Conservation (phyloP, 1,140 invertebrate species). For the Sipha flava region DNA sequence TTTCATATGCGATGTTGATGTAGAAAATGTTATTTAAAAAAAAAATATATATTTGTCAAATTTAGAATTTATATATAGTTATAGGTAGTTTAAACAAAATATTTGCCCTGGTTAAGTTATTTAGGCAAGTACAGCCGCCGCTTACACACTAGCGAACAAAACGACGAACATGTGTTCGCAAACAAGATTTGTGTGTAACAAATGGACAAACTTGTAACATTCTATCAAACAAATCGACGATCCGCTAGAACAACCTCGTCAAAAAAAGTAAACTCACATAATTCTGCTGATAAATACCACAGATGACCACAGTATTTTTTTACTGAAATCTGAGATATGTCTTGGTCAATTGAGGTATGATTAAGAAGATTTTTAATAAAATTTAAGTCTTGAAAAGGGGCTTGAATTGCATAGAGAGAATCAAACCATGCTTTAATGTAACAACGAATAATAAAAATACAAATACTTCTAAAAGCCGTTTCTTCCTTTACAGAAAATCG, state of each 20-base stretch:
- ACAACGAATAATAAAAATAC: conserved; percentile 33
- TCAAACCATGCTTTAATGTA: conserved; percentile 33
- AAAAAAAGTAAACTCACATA: background rate
- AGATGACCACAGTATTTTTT: conserved; percentile 33
- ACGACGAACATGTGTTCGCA: no score
- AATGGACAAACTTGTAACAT: no score
- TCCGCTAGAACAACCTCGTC: background rate
- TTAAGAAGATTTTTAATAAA: conserved; percentile 20
- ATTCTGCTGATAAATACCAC: conserved; percentile 7
- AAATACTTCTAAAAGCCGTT: conserved; percentile 18
- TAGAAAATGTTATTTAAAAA: no score
- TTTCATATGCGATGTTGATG: no score
- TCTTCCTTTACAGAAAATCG: background rate
- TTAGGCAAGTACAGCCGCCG: no score
- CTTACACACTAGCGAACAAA: no score
- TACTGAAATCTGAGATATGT: background rate
- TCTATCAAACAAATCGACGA: no score
- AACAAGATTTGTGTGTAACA: no score
- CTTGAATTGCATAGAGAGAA: background rate
- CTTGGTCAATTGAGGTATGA: conserved; percentile 32
- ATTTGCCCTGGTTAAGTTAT: no score
- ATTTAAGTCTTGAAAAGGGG: conserved; percentile 33
- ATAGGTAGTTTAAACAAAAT: no score
- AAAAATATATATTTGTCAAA: no score
- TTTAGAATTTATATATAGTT: no score